Evolutionary conservation across 2,888 invertebrate genomes (phyloP).

Genomic region (Barypeithes pellucidus): DNA sequence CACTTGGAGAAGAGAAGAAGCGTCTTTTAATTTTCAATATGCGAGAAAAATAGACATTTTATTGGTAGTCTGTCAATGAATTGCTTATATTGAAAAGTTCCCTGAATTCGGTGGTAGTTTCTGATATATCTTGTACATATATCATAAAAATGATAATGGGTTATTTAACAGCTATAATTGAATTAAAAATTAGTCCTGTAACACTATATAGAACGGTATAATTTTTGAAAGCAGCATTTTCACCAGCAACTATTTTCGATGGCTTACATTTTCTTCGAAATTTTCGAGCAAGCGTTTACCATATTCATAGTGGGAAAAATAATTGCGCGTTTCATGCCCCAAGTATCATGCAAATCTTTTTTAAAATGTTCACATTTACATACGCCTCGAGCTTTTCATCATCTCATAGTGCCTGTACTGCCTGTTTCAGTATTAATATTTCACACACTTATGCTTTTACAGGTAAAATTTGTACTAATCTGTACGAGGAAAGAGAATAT

Average conservation of each 20-base stretch:
- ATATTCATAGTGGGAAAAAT: not conserved
- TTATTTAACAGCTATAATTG: no score
- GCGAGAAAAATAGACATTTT: no score
- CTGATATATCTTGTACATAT: no score
- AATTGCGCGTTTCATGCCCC: not conserved
- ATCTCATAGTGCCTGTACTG: not conserved
- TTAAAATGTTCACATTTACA: not conserved
- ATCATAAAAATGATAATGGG: no score
- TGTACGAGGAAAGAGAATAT: no score
- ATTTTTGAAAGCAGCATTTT: not conserved
- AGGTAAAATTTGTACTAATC: not conserved
- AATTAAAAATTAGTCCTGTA: no score
- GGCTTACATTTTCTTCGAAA: not conserved
- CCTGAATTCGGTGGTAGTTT: no score
- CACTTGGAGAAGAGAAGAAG: no score
- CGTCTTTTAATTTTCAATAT: no score
- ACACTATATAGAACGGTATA: no score
- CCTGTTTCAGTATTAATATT: not conserved
- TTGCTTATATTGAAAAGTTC: no score
- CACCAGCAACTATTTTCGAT: not conserved
- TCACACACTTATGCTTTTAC: not conserved
- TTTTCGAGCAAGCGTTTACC: not conserved
- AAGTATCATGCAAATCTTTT: conserved; percentile 1
- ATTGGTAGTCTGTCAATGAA: no score
- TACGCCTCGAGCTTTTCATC: not conserved